A percentile compares a stretch with the other conserved stretches of the same genome.
phyloP scores from a whole-genome alignment of 2,797 vertebrate genomes.

The Hylomyscus alleni region DNA sequence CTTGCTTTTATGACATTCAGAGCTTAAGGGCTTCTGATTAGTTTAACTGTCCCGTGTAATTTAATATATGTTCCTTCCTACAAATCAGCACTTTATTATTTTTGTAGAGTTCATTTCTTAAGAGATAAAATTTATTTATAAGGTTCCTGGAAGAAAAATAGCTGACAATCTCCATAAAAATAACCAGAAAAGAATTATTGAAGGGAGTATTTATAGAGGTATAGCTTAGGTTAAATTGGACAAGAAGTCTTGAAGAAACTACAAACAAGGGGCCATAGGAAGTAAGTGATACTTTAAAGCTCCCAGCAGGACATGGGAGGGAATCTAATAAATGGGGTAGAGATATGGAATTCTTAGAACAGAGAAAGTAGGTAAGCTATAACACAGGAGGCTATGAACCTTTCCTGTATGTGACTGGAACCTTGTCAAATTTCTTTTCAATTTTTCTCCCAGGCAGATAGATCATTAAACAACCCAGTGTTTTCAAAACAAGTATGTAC shows the following conservation, averaged over 20 bases:
- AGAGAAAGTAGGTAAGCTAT: neutral
- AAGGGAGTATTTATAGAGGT: neutral
- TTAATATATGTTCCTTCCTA: neutral
- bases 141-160: neutral
- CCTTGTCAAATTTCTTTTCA: neutral
- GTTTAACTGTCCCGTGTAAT: neutral
- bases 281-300: rapidly evolving
- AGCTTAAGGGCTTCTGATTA: slow-evolving; percentile 39
- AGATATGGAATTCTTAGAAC: neutral
- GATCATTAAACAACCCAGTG: neutral
- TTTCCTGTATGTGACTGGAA: neutral
- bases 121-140: slow-evolving; percentile 10
- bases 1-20: slow-evolving; percentile 14
- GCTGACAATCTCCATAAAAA: neutral
- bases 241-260: neutral
- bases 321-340: neutral
- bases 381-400: neutral
- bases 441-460: neutral
- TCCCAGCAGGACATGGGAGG: rapidly evolving
- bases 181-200: neutral
- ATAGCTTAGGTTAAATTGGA: neutral
- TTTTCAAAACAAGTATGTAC: neutral
- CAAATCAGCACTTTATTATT: slow-evolving; percentile 37
- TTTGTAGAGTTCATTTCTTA: slow-evolving; percentile 33
- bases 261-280: neutral